phyloP scores from a whole-genome alignment of 2,888 invertebrate species.

The Pinctada fucata region DNA sequence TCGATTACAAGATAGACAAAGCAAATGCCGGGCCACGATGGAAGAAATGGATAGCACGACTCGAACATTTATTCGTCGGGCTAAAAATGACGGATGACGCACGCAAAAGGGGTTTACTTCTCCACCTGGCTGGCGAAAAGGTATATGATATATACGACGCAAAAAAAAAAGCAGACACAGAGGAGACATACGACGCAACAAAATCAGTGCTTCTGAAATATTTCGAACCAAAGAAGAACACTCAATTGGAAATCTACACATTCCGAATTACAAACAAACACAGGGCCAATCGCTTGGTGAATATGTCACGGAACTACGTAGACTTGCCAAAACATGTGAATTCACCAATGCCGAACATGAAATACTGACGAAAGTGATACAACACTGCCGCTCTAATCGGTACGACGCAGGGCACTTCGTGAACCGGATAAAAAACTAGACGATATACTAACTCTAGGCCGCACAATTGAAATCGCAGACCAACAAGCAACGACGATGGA shows the following conservation, averaged over 20 bases:
- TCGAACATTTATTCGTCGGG: slow-evolving; percentile 38
- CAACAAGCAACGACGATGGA: too few relatives aligned
- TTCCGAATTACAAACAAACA: too few relatives aligned
- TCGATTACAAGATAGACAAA: slow-evolving; percentile 39
- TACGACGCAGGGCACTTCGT: slow-evolving; percentile 42
- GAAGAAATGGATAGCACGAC: slow-evolving; percentile 40
- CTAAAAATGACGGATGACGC: background rate
- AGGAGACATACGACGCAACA: slow-evolving; percentile 28
- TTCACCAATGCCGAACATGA: slow-evolving; percentile 10
- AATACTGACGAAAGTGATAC: slow-evolving; percentile 44
- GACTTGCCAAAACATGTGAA: too few relatives aligned
- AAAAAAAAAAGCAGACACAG: slow-evolving; percentile 30
- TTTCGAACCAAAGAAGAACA: slow-evolving; percentile 7
- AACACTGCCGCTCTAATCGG: slow-evolving; percentile 46
- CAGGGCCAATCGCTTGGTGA: too few relatives aligned
- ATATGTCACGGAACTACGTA: too few relatives aligned
- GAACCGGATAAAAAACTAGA: slow-evolving; percentile 30
- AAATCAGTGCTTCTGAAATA: slow-evolving; percentile 38
- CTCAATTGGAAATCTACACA: too few relatives aligned
- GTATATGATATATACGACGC: slow-evolving; percentile 42
- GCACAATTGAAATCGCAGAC: too few relatives aligned
- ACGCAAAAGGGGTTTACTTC: slow-evolving; percentile 37
- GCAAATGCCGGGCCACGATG: slow-evolving; percentile 35
- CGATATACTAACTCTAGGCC: background rate
- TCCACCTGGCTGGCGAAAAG: slow-evolving; percentile 32